Evolutionary conservation across 2,113 vertebrate genomes (phyloP), one percentile per base, ranked within the genome.

Genomic region (Girardinichthys multiradiatus): DNA sequence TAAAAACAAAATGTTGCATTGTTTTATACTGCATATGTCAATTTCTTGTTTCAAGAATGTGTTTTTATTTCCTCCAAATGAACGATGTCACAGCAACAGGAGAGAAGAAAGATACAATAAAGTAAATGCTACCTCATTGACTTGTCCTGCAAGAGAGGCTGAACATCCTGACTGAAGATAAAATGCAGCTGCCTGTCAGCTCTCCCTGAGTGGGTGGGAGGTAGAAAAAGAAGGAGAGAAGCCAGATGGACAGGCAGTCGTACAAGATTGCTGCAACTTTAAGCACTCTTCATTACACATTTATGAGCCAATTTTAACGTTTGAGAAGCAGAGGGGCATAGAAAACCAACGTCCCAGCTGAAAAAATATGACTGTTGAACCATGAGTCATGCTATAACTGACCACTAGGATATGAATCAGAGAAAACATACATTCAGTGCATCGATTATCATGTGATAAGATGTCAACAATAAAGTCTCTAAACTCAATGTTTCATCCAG

Each of bases 121-220:
- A 59, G 62, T 64, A 68, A 71, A 79, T 63, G 72, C 64, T 73
- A 84, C 71, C 74, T 80, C 64, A 57, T 59, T 64, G 68, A 64
- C 39, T 74, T 9, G 45, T 84, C 63, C 69, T 68, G 70, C 31
- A 77, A 80, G 74, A 77, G 72, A 74, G 74, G 60, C 76, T 63
- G 31, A n/a, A 67, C 68, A 81, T 79, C 72, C 72, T 71, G 70
- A 37, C 78, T 77, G 62, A 57, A 83, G 90, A 93, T 80, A 82
- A 82, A 86, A 79, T 86, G 80, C 92, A 92, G 90, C 90, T 93
- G 91, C 84, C 85, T 89, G 86, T 87, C 89, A 87, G 85, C 71
- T 76, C 64, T 42, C 63, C 64, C 68, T 70, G 70, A 79, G 86
- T 77, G 80, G 65, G 86, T 74, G 82, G 68, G 82, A 75, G 69